Conservation (phyloP, 2,888 invertebrate genomes). For the Zelleria hepariella region DNA sequence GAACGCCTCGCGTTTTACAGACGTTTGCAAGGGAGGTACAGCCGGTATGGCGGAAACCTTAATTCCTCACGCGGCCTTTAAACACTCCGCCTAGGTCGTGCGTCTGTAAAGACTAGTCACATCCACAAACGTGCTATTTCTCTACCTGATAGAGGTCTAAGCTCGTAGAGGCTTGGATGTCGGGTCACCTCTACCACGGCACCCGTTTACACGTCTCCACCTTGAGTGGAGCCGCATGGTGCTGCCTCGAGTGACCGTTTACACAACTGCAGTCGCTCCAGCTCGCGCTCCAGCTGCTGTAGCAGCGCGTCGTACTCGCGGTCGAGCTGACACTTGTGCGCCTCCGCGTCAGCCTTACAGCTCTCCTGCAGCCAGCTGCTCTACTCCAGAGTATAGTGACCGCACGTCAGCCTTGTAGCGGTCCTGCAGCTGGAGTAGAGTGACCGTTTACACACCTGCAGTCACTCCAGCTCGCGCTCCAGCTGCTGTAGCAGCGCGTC, state of each 20-base stretch:
- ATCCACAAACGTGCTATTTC: no score
- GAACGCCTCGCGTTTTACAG: no score
- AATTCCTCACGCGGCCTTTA: no score
- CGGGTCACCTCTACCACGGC: no score
- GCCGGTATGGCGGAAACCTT: no score
- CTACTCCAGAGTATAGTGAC: conserved; percentile 76
- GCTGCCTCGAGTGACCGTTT: background rate
- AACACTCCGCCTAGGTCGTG: no score
- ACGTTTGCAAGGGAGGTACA: no score
- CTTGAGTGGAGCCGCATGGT: background rate
- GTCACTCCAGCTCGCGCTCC: conserved; percentile 90
- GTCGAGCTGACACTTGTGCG: conserved; percentile 94
- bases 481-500: conserved; percentile 93
- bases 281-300: conserved; percentile 91
- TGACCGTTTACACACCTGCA: conserved; percentile 69
- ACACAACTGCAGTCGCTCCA: conserved; percentile 84
- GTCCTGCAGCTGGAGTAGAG: conserved; percentile 79
- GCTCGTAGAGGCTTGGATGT: no score
- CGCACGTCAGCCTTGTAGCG: conserved; percentile 91
- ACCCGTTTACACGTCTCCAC: background rate
- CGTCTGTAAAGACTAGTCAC: no score
- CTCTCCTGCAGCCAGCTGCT: conserved; percentile 84
- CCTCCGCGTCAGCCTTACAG: conserved; percentile 97
- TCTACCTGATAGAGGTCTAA: no score
- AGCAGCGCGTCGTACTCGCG: conserved; percentile 96